A percentile compares a stretch with the other conserved stretches of the same genome.
These are phyloP conservation scores for Sebastes melanostomus DNA, from an alignment of 2,797 vertebrate species.

Conservation along the genomic window DNA sequence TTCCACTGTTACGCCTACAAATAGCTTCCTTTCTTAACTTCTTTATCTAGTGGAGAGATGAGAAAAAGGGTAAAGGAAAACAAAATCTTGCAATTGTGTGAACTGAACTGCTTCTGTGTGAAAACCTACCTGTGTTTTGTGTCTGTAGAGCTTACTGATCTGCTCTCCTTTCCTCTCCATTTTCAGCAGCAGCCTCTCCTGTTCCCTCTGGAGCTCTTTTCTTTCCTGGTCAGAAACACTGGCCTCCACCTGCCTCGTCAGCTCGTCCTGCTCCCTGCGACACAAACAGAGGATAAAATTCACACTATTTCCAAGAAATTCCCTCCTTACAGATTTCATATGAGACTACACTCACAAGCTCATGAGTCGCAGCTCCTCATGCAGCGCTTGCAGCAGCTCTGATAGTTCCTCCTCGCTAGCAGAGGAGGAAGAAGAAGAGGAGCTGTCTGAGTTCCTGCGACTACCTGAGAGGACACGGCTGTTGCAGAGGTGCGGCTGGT, in stretches of 20 bases:
- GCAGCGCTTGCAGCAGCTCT: constrained; percentile 89
- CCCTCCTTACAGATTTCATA: neutral
- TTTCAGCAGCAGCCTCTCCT: constrained; percentile 87
- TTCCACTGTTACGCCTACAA: constrained; percentile 50
- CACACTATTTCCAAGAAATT: neutral
- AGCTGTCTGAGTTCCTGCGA: constrained; percentile 43
- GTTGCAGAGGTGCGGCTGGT: constrained; percentile 92
- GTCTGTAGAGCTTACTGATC: constrained; percentile 90
- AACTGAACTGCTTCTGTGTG: neutral
- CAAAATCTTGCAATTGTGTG: neutral
- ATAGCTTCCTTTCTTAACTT: constrained; percentile 82
- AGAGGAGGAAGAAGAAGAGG: constrained; percentile 71
- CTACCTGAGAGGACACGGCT: constrained; percentile 81
- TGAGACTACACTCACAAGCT: constrained; percentile 87
- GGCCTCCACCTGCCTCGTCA: constrained; percentile 85
- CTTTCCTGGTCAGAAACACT: constrained; percentile 80
- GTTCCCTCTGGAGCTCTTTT: constrained; percentile 86
- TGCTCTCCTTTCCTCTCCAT: constrained; percentile 97
- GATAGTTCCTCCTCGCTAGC: constrained; percentile 85
- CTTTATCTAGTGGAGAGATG: constrained; percentile 79
- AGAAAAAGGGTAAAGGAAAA: neutral
- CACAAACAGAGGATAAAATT: neutral
- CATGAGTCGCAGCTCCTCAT: constrained; percentile 95
- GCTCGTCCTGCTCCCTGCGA: constrained; percentile 89
- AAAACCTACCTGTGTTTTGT: constrained; percentile 85